These are phyloP conservation scores for Halisarca cf. caerulea DNA, from an alignment of 37 sponge, comb jelly and placozoan species.

Conservation along the genomic window DNA sequence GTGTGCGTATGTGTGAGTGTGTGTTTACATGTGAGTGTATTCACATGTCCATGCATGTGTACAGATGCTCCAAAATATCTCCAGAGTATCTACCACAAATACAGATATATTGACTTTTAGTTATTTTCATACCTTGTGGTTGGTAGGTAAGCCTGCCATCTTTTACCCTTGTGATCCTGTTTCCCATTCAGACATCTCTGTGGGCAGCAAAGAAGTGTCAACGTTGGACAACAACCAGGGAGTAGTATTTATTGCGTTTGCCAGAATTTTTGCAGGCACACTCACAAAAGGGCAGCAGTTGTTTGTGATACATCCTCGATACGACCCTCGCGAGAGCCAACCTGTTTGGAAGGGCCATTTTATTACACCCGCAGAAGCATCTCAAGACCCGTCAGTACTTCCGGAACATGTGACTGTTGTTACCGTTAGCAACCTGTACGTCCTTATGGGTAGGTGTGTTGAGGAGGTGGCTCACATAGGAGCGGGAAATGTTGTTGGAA, in stretches of 20 bases:
- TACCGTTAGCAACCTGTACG: conserved; percentile 63
- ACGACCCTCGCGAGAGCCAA: conserved; percentile 62
- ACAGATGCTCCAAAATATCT: too few relatives aligned
- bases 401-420: conserved; percentile 33
- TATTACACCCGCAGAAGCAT: neutral
- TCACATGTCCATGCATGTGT: too few relatives aligned
- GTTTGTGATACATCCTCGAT: conserved; percentile 83
- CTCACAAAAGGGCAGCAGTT: conserved; percentile 61
- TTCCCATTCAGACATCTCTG: too few relatives aligned
- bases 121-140: too few relatives aligned
- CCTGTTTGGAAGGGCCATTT: neutral
- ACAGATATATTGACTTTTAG: too few relatives aligned
- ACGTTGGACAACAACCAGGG: neutral
- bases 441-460: conserved; percentile 90
- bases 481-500: conserved; percentile 90
- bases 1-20: too few relatives aligned
- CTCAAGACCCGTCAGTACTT: neutral
- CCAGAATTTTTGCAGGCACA: conserved; percentile 85
- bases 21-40: too few relatives aligned
- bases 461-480: conserved; percentile 70
- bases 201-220: too few relatives aligned
- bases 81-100: too few relatives aligned
- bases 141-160: too few relatives aligned
- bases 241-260: conserved; percentile 76
- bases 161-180: too few relatives aligned